A percentile compares a stretch with the other conserved stretches of the same genome.
phyloP scores from a whole-genome alignment of 2,797 vertebrate genomes.

The Lutjanus campechanus region DNA sequence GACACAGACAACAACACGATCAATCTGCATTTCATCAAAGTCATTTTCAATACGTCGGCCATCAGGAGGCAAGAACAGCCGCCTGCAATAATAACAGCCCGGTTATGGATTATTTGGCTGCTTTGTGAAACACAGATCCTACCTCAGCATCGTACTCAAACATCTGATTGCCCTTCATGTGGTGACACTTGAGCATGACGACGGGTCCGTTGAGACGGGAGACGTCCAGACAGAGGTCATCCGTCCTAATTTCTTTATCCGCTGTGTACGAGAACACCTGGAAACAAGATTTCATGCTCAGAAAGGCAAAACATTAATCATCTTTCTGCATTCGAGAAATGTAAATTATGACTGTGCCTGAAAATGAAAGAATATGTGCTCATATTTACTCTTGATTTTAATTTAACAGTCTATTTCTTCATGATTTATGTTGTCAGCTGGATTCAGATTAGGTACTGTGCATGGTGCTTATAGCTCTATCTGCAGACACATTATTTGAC shows the following conservation, averaged over 20 bases:
- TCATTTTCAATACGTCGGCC: background rate
- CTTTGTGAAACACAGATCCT: slow-evolving; percentile 45
- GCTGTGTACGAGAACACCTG: slow-evolving; percentile 98
- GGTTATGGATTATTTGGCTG: slow-evolving; percentile 18
- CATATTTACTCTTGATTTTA: background rate
- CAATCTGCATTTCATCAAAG: slow-evolving; percentile 37
- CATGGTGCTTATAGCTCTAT: background rate
- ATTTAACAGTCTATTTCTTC: background rate
- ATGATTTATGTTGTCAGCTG: background rate
- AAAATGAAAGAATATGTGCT: background rate
- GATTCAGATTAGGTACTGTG: background rate
- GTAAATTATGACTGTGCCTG: background rate
- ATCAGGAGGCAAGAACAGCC: background rate
- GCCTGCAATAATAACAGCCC: slow-evolving; percentile 2
- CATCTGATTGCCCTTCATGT: slow-evolving; percentile 99
- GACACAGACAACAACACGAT: slow-evolving; percentile 6
- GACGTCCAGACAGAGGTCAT: slow-evolving; percentile 97
- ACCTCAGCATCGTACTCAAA: slow-evolving; percentile 99
- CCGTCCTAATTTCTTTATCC: slow-evolving; percentile 97
- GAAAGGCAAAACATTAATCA: background rate
- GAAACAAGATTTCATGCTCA: slow-evolving; percentile 28
- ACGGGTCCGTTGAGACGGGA: slow-evolving; percentile 96
- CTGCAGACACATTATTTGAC: background rate
- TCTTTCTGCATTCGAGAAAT: background rate
- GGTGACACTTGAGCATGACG: slow-evolving; percentile 98